Percentiles rank a stretch among this genome's conserved stretches.
These are phyloP conservation scores for Patella caerulea DNA, from an alignment of 2,888 invertebrate genomes.

Conservation along the genomic window DNA sequence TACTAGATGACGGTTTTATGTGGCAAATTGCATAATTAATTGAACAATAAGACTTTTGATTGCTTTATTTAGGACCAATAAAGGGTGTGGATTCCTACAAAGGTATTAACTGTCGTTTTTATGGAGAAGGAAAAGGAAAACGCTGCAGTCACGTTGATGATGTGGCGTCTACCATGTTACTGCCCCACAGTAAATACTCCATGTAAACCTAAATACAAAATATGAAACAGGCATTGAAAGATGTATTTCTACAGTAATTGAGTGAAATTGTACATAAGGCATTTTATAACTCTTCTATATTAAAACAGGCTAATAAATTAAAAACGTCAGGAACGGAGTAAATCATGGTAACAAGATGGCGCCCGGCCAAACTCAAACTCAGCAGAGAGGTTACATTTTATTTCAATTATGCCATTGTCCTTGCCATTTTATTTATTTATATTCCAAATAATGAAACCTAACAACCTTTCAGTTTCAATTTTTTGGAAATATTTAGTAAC, in stretches of 20 bases:
- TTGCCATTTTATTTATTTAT: background rate
- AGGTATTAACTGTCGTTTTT: too few species aligned
- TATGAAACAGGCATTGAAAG: too few species aligned
- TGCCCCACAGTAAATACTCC: conserved; percentile 11
- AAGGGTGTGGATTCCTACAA: too few species aligned
- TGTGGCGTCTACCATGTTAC: conserved; percentile 18
- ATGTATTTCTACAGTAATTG: too few species aligned
- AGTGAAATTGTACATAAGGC: too few species aligned
- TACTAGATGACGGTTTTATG: conserved; percentile 6
- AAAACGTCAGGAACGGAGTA: background rate
- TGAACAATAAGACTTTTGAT: too few species aligned
- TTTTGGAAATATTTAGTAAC: background rate
- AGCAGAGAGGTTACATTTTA: conserved; percentile 40
- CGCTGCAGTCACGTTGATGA: conserved; percentile 24
- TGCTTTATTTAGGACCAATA: too few species aligned
- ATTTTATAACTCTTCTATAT: too few species aligned
- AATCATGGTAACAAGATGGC: conserved; percentile 48
- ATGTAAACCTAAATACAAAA: too few species aligned
- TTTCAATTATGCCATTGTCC: background rate
- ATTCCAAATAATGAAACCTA: background rate
- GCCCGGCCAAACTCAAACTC: conserved; percentile 40
- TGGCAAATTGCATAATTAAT: background rate
- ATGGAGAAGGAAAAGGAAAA: too few species aligned
- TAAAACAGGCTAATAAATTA: too few species aligned
- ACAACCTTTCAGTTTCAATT: too few species aligned